phyloP scores from a whole-genome alignment of 2,113 vertebrate genomes.

The Leptocoma aspasia region DNA sequence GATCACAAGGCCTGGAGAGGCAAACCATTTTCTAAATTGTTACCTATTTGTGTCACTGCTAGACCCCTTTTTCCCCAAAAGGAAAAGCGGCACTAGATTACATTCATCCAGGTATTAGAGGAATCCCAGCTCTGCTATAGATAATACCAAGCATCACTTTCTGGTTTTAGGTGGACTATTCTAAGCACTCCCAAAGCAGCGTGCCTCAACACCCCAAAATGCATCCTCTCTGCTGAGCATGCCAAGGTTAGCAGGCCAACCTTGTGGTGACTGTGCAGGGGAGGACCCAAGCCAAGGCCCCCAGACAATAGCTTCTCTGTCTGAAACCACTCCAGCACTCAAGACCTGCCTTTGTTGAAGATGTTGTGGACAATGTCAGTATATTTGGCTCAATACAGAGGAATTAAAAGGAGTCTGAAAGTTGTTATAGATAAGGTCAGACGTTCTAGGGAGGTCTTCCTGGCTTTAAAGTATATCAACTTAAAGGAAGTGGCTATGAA shows the following conservation, averaged over 20 bases:
- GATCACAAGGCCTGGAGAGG: not conserved
- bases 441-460: not conserved
- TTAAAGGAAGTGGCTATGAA: not conserved
- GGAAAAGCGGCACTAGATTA: not conserved
- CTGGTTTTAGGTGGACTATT: conserved; percentile 17
- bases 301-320: not conserved
- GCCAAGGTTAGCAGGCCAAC: not conserved
- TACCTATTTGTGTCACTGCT: not conserved
- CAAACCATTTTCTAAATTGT: not conserved
- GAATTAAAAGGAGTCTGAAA: not conserved
- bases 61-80: not conserved
- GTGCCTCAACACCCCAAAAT: not conserved
- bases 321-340: not conserved
- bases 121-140: not conserved
- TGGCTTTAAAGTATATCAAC: not conserved
- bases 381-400: not conserved
- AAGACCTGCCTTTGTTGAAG: not conserved
- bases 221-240: not conserved
- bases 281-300: not conserved
- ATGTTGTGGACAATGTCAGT: not conserved
- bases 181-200: not conserved
- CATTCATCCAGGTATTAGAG: not conserved
- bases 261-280: not conserved
- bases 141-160: not conserved
- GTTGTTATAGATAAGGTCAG: not conserved